Evolutionary conservation across 2,888 invertebrate genomes (phyloP), one percentile per base, ranked within the genome.

Genomic region (Timema cristinae): DNA sequence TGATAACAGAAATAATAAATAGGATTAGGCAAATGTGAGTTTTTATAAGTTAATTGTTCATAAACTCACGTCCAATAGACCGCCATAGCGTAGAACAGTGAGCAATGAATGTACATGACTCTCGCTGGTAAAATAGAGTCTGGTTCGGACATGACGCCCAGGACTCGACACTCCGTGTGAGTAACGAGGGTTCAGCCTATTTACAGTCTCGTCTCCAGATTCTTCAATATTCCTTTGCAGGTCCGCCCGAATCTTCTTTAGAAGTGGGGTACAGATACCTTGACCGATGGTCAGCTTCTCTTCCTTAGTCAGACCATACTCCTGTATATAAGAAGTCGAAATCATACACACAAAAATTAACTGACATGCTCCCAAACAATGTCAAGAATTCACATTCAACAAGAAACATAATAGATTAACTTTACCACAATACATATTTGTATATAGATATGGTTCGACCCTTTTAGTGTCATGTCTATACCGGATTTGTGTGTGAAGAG

Each of bases 121-220:
- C 85, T 99, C 99, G 82, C 97, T 98, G 4, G 99, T 99, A 83
- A 99, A 99, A 85, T 99, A 99, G 61, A 99, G 87, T n/a, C 99
- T 89, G 8, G 98, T 99, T 75, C 98, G 88, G 49, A 99, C 99
- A 85, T 99, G 98, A 63, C 99, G 87, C 66, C 98, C 97, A 49
- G 99, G 99, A 79, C 97, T 97, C 59, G 97, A 95, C 75, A 99
- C 98, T 61, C 98, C 98, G 82, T 97, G 96, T 47, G 97, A 97
- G 84, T 98, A 98, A 79, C 95, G 91, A 5, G 98, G 98, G 85
- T 99, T 98, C 47, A 99, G 85, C 75, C 98, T 87, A 80, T 98
- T 99, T 50, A 97, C 95, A 69, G 93, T 95, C 82, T 98, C 98
- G 80, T 95, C 96, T 0, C 90, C 91, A 5, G 90, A 87, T 79